These are phyloP conservation scores for Balearica regulorum DNA, from an alignment of 2,797 vertebrate species.

Conservation along the genomic window DNA sequence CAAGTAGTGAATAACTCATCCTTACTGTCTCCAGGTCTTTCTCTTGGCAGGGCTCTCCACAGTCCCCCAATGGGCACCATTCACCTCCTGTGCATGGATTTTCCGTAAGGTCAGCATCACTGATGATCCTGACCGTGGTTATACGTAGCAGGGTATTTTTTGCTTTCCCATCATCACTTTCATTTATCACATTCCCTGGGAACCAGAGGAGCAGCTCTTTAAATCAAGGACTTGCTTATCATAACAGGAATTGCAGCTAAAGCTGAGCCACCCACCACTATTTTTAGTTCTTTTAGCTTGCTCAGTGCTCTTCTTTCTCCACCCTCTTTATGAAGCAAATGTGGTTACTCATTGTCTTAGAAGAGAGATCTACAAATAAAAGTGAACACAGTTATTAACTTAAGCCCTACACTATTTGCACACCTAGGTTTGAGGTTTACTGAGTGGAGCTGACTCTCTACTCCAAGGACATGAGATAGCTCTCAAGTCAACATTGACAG, in stretches of 20 bases:
- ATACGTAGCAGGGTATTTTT: not conserved
- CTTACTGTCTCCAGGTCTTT: too few species aligned
- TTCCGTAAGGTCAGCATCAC: not conserved
- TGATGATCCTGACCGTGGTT: accelerated
- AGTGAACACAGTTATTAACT: not conserved
- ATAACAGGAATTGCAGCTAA: not conserved
- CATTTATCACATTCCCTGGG: not conserved
- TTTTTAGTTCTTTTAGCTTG: not conserved
- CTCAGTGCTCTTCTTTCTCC: not conserved
- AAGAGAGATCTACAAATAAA: not conserved
- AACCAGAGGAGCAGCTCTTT: not conserved
- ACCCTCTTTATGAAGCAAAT: not conserved
- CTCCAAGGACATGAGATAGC: not conserved
- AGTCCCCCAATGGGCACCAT: not conserved
- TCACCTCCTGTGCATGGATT: too few species aligned
- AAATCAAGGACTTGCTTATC: too few species aligned
- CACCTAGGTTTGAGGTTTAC: not conserved
- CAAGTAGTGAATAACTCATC: not conserved
- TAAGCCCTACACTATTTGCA: not conserved
- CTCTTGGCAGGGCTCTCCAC: not conserved
- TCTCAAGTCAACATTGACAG: not conserved
- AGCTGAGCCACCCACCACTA: not conserved
- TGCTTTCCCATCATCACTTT: not conserved
- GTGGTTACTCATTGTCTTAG: not conserved
- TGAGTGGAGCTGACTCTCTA: not conserved